Conservation (phyloP, 2,113 vertebrate genomes). For the Colinus virginianus region DNA sequence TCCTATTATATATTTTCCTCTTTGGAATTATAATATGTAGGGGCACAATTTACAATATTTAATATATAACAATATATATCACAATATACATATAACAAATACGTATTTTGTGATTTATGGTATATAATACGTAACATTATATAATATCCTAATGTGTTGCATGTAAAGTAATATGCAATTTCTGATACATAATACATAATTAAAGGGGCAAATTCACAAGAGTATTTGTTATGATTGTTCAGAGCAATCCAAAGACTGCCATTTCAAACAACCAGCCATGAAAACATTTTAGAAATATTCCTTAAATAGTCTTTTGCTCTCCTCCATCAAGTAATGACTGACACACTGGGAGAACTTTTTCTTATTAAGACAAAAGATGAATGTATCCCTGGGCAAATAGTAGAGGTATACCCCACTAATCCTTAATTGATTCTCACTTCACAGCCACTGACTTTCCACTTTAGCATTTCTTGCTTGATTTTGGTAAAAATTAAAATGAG, state of each 20-base stretch:
- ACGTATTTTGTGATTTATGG: too few relatives aligned
- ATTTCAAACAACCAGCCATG: neutral
- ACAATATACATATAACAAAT: too few relatives aligned
- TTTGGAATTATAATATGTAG: neutral
- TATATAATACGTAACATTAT: too few relatives aligned
- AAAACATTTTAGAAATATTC: neutral
- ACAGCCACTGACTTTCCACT: neutral
- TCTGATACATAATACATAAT: neutral
- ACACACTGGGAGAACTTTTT: neutral
- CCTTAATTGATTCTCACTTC: neutral
- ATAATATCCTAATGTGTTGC: too few relatives aligned
- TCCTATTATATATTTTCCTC: neutral
- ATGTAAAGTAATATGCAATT: too few relatives aligned
- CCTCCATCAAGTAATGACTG: neutral
- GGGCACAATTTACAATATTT: too few relatives aligned
- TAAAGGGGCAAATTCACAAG: neutral
- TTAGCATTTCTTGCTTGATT: neutral
- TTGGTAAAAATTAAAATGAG: neutral
- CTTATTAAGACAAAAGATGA: neutral
- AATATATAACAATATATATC: too few relatives aligned
- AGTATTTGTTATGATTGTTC: neutral
- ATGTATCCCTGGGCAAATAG: neutral
- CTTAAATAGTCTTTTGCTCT: neutral
- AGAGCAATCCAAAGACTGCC: neutral
- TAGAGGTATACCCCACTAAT: neutral